These are phyloP conservation scores for Leucoma salicis DNA, from an alignment of 2,888 invertebrate species.

Conservation along the genomic window DNA sequence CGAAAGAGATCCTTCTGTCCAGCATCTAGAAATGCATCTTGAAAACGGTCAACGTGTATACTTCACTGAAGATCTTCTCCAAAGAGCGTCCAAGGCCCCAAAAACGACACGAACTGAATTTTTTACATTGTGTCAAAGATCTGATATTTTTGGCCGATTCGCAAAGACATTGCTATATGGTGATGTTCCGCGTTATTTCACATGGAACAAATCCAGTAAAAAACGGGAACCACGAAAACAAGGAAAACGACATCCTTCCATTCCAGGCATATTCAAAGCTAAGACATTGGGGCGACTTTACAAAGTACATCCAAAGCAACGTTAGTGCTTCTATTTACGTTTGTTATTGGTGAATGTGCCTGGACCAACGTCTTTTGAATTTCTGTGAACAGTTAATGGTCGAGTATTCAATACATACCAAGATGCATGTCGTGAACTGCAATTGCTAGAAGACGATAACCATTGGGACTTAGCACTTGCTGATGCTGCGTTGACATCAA, in stretches of 20 bases:
- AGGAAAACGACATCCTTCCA: conserved; percentile 14
- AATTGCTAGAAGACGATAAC: conserved; percentile 25
- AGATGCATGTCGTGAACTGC: conserved; percentile 28
- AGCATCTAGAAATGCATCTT: conserved; percentile 20
- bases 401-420: conserved; percentile 19
- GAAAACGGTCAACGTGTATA: conserved; percentile 16
- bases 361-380: conserved; percentile 27
- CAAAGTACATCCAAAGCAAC: conserved; percentile 13
- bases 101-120: conserved; percentile 18
- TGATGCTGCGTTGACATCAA: conserved; percentile 20
- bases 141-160: conserved; percentile 16
- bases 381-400: conserved; percentile 29
- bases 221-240: conserved; percentile 19
- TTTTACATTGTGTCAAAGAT: conserved; percentile 18
- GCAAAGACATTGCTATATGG: conserved; percentile 17
- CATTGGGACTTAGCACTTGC: conserved; percentile 15
- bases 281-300: too few relatives aligned
- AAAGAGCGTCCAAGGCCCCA: conserved; percentile 8
- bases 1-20: conserved; percentile 21
- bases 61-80: conserved; percentile 4
- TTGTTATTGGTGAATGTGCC: conserved; percentile 28
- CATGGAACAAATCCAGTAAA: conserved; percentile 13
- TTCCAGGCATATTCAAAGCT: too few relatives aligned
- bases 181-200: conserved; percentile 12
- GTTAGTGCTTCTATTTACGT: conserved; percentile 26